Conservation (phyloP, 2,888 invertebrate genomes). For the Elysia crispata region DNA sequence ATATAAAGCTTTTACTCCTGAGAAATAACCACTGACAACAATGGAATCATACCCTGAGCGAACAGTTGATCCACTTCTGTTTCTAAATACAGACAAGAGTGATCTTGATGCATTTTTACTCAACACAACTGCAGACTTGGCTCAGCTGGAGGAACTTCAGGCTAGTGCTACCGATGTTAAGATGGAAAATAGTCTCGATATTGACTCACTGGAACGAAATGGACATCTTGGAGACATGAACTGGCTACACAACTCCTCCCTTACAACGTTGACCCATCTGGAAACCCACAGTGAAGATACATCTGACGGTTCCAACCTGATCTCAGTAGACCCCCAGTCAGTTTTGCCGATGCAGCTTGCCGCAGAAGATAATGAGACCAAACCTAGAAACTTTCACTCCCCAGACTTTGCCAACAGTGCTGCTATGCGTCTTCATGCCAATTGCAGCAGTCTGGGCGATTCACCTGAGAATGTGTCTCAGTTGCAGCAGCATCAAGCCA, state of each 20-base stretch:
- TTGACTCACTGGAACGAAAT: constrained; percentile 59
- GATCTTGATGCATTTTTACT: constrained; percentile 57
- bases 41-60: constrained; percentile 47
- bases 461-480: constrained; percentile 60
- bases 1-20: not conserved
- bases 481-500: constrained; percentile 41
- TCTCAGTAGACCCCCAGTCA: constrained; percentile 89
- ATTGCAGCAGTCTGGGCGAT: constrained; percentile 62
- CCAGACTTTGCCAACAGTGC: constrained; percentile 49
- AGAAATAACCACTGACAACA: not conserved
- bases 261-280: constrained; percentile 47
- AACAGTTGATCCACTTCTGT: constrained; percentile 52
- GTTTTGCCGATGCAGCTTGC: constrained; percentile 86
- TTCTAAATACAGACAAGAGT: constrained; percentile 57
- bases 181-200: constrained; percentile 53
- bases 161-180: constrained; percentile 37
- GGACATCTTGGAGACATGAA: constrained; percentile 57
- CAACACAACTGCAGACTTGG: constrained; percentile 50
- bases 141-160: constrained; percentile 43
- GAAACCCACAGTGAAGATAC: constrained; percentile 47
- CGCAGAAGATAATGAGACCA: constrained; percentile 21
- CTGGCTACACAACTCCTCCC: constrained; percentile 60
- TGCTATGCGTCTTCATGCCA: constrained; percentile 50
- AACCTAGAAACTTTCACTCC: constrained; percentile 11
- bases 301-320: constrained; percentile 44